Conservation (phyloP, 1,140 invertebrate species). For the Zaprionus africanus region DNA sequence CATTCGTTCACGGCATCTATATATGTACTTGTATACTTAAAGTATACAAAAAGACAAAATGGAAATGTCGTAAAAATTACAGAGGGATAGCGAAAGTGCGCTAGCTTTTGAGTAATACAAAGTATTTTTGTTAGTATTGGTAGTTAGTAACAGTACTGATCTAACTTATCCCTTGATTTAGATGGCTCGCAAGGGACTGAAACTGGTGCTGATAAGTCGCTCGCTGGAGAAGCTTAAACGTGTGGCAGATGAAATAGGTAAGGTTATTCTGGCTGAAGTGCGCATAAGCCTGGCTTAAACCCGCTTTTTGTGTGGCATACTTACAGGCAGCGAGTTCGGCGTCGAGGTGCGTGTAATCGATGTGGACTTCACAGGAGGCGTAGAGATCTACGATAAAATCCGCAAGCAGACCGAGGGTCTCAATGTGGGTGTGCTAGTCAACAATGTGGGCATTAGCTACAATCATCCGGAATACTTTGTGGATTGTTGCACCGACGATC, state of each 20-base stretch:
- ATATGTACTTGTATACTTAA: neutral
- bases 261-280: neutral
- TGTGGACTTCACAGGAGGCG: slow-evolving; percentile 92
- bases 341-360: slow-evolving; percentile 93
- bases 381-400: slow-evolving; percentile 91
- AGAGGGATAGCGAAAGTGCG: neutral
- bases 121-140: neutral
- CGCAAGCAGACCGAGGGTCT: slow-evolving; percentile 90
- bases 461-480: slow-evolving; percentile 94
- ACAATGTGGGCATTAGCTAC: slow-evolving; percentile 98
- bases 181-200: slow-evolving; percentile 92
- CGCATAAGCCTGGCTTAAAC: slow-evolving; percentile 2
- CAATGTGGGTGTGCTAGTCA: slow-evolving; percentile 96
- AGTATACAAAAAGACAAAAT: neutral
- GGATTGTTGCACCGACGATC: slow-evolving; percentile 87
- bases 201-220: slow-evolving; percentile 95
- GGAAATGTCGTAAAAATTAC: neutral
- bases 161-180: slow-evolving; percentile 65
- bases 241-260: slow-evolving; percentile 91
- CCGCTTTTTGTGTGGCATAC: slow-evolving; percentile 46
- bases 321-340: slow-evolving; percentile 88
- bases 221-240: slow-evolving; percentile 92
- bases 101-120: neutral
- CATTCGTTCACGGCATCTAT: neutral
- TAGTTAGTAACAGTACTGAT: neutral